phyloP scores from a whole-genome alignment of 2,113 vertebrate genomes.

The Chionodraco myersi region DNA sequence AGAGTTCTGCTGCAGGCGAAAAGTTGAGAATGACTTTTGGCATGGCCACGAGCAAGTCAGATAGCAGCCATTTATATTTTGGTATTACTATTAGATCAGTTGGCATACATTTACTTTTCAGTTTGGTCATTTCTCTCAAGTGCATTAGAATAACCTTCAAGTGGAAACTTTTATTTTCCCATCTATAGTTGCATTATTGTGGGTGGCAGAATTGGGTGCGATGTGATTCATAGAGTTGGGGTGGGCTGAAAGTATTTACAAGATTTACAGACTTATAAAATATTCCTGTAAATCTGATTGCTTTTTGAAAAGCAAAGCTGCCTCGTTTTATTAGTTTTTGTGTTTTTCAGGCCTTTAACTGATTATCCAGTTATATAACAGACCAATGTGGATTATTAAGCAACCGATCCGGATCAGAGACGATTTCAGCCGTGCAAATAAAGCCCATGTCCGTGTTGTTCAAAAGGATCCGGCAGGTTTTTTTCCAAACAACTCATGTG shows the following conservation, averaged over 20 bases:
- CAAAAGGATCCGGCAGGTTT: slow-evolving; percentile 6
- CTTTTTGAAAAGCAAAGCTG: slow-evolving; percentile 52
- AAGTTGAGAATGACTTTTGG: slow-evolving; percentile 28
- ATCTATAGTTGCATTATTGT: slow-evolving; percentile 27
- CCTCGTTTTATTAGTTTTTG: slow-evolving; percentile 46
- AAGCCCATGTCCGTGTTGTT: slow-evolving; percentile 28
- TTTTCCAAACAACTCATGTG: slow-evolving; percentile 15
- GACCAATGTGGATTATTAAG: slow-evolving; percentile 21
- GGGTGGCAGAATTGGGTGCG: slow-evolving; percentile 16
- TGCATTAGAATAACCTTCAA: slow-evolving; percentile 11
- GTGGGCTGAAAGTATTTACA: slow-evolving; percentile 44
- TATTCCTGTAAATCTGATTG: slow-evolving; percentile 51
- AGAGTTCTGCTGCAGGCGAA: slow-evolving; percentile 44
- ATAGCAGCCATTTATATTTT: slow-evolving; percentile 26
- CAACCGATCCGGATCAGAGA: slow-evolving; percentile 14
- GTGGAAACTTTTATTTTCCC: slow-evolving; percentile 29
- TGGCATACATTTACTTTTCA: slow-evolving; percentile 25
- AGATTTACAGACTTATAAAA: slow-evolving; percentile 57
- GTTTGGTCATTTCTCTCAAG: slow-evolving; percentile 20
- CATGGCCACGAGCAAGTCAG: slow-evolving; percentile 13
- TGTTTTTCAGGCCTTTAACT: slow-evolving; percentile 33
- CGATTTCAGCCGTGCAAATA: slow-evolving; percentile 20
- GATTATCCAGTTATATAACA: slow-evolving; percentile 48
- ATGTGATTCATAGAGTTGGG: slow-evolving; percentile 49
- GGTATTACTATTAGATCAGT: slow-evolving; percentile 26